phyloP scores from a whole-genome alignment of 1,140 invertebrate species.

The Bicyclus anynana region DNA sequence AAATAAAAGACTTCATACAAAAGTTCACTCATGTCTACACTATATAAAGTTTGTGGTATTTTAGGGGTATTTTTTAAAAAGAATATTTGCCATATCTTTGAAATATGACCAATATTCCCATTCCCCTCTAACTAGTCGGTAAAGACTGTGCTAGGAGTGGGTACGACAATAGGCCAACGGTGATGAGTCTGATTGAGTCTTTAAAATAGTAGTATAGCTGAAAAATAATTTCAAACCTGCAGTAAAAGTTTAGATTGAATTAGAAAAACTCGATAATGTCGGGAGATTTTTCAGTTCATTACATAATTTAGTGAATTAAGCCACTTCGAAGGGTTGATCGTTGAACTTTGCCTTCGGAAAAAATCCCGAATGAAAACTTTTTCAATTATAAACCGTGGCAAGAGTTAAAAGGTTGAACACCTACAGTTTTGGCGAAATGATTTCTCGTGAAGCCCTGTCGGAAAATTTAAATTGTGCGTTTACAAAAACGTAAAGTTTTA shows the following conservation, averaged over 20 bases:
- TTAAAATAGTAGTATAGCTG: no score
- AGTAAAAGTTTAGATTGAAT: background rate
- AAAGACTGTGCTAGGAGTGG: no score
- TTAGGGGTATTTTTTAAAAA: no score
- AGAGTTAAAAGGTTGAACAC: slow-evolving; percentile 10
- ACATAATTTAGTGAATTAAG: background rate
- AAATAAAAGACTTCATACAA: no score
- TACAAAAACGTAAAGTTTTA: background rate
- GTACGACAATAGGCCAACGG: no score
- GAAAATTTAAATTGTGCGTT: background rate
- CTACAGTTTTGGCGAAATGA: slow-evolving; percentile 7
- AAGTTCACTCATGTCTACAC: no score
- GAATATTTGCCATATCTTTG: no score
- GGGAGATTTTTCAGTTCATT: background rate
- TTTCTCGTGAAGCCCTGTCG: background rate
- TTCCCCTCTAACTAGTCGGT: no score
- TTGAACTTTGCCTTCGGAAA: slow-evolving; percentile 11
- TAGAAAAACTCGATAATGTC: background rate
- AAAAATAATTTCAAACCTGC: no score
- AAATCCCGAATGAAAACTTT: slow-evolving; percentile 6
- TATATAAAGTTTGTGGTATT: no score
- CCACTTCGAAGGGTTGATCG: background rate
- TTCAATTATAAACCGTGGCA: slow-evolving; percentile 15
- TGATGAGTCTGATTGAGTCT: no score
- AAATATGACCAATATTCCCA: no score